Base-by-base conservation (phyloP, 2,888 invertebrate species). In the Rugalucina vietnamica region DNA sequence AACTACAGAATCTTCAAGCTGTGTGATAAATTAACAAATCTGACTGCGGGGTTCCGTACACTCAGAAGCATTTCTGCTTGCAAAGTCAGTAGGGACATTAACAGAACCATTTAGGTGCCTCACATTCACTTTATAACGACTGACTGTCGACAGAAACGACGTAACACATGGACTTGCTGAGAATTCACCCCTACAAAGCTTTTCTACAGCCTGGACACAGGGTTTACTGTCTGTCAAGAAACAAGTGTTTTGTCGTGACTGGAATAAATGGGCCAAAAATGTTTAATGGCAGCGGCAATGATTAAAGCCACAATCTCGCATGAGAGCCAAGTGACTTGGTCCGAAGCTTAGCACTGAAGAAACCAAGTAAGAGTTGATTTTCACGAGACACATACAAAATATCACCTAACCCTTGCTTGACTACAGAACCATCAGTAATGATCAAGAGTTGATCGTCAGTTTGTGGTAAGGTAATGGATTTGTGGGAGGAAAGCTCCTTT, bases 121-220 rank as follows among this genome's bases (percentile, higher is more conserved):
- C 14, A 84, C 43, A 27, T 76, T 79, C 10, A 77, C 70, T 18
- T 80, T 79, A 27, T 49, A 82, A 37, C 86, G 82, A 69, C 83
- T 89, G 0, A 79, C 77, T 10, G 65, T 85, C 10, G 84, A 74
- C 14, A 88, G 60, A 70, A 88, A 86, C 24, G 84, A 80, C 1
- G 74, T 27, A 1, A 84, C 82, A 3, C 81, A 43, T 14, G 84
- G 76, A 60, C 85, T 86, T 1, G 75, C 71, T 27, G 88, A 85
- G 39, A 85, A 86, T 57, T 84, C 81, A 81, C 27, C 89, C 14
- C 88, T 77, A 60, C 85, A 74, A 4, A 88, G 71, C 34, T 89
- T 90, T 14, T 84, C 85, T 49, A 85, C 80, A 1, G 89, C 88
- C 50, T 90, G 88, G 0, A 89, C 90, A 83, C 34, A 78, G 77